Base-by-base conservation (phyloP, 2,888 invertebrate genomes). In the Yponomeuta malinellus region DNA sequence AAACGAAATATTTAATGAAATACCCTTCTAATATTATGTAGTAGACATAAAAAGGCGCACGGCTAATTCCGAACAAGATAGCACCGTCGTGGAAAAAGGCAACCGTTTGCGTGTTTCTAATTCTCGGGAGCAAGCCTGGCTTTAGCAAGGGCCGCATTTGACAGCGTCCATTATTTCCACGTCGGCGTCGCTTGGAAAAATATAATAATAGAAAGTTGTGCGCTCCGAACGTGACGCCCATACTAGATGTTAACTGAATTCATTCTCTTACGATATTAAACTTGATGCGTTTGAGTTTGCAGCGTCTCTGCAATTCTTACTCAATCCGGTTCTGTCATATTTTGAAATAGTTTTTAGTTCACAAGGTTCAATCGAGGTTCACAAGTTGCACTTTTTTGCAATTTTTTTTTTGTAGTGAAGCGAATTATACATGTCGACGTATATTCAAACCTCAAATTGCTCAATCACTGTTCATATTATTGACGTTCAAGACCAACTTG, bases 101-200 rank as follows among this genome's bases (percentile, higher is more conserved):
- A 12, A 59, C 2, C 52, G 52, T 15, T 59, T 10, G 10, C 65
- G 65, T 65, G 65, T 4, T 65, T 65, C 65, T 65, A 65, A 31
- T 65, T 59, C 52, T 31, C 31, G 65, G 65, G 33, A 33, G 65
- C 65, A 2, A 65, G 33, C 33, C 29, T 23, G 31, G 65, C 65
- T 65, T 65, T 59, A 65, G 12, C 33, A 10, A 65, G 43, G 65
- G 3, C 29, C n/a, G 31, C 31, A 6, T 65, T 65, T 65, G 65
- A 65, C 65, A 65, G 65, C 9, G 29, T 31, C 65, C 65, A 65
- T 65, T 65, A 65, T 65, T 65, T 65, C 65, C 31, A 29, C 65
- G 65, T 65, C 65, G 29, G 29, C 65, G 52, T 15, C 15, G 52
- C 52, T 59, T 31, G 33, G 65, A 29, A 33, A 43, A 65, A 65